These are phyloP conservation scores for Agonopterix subpropinquella DNA, from an alignment of 2,888 invertebrate genomes.

Conservation along the genomic window DNA sequence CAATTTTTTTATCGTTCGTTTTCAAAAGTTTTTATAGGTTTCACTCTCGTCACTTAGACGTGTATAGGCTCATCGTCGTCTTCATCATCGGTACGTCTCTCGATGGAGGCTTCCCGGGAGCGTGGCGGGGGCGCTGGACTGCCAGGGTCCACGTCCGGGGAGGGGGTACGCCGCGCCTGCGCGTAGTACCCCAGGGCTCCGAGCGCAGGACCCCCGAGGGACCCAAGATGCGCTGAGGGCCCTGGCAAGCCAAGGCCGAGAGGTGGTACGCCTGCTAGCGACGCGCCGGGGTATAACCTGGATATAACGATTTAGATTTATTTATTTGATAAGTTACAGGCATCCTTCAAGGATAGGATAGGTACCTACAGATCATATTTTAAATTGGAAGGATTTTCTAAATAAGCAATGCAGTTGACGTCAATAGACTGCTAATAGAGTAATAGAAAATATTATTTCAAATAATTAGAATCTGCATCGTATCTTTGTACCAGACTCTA, in stretches of 20 bases:
- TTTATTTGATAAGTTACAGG: background rate
- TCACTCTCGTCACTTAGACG: slow-evolving; percentile 48
- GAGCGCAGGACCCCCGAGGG: slow-evolving; percentile 81
- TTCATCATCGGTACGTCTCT: slow-evolving; percentile 66
- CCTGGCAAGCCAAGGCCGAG: slow-evolving; percentile 79
- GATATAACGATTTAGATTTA: background rate
- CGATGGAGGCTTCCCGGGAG: slow-evolving; percentile 53
- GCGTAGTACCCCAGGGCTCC: slow-evolving; percentile 70
- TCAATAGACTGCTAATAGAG: no score
- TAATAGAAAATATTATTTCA: no score
- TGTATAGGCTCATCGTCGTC: slow-evolving; percentile 80
- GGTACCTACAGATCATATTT: no score
- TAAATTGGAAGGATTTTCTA: no score
- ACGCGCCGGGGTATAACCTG: slow-evolving; percentile 78
- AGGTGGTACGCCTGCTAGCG: slow-evolving; percentile 73
- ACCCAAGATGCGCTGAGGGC: slow-evolving; percentile 80
- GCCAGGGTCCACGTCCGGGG: slow-evolving; percentile 76
- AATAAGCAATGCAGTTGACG: no score
- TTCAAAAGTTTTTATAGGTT: no score
- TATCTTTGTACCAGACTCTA: no score
- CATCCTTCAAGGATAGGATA: no score
- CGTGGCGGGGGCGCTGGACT: slow-evolving; percentile 72
- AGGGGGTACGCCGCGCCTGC: slow-evolving; percentile 65
- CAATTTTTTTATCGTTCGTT: no score
- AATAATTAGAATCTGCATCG: no score